Evolutionary conservation across 1,140 invertebrate genomes (phyloP).

Genomic region (Bombus consobrinus): DNA sequence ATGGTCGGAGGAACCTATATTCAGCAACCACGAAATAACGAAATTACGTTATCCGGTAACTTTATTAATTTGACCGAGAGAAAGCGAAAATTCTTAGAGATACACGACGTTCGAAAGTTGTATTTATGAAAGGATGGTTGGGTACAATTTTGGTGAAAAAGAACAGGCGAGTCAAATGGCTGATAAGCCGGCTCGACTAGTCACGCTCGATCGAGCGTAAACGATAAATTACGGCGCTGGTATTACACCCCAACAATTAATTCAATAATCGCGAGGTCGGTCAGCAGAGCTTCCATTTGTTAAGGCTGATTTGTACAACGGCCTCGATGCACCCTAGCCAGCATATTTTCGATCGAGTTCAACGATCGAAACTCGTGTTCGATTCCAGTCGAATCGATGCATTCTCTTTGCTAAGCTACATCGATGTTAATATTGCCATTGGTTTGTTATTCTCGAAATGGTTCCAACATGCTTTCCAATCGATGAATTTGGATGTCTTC

Average conservation of each 20-base stretch:
- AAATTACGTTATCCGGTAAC: no score
- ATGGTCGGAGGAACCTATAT: no score
- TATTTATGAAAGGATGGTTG: not conserved
- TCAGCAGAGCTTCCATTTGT: conserved; percentile 21
- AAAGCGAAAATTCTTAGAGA: not conserved
- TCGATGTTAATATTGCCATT: not conserved
- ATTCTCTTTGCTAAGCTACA: not conserved
- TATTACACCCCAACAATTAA: conserved; percentile 57
- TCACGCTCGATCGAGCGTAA: conserved; percentile 38
- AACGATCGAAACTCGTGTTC: not conserved
- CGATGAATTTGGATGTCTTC: not conserved
- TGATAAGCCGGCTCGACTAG: conserved; percentile 20
- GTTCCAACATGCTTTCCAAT: not conserved
- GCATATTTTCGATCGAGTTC: not conserved
- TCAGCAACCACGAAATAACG: no score
- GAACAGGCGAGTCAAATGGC: not conserved
- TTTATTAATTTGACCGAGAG: no score
- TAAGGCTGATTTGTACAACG: conserved; percentile 21
- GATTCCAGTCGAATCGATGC: not conserved
- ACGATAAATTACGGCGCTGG: conserved; percentile 33
- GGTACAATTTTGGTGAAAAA: not conserved
- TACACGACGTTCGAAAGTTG: not conserved
- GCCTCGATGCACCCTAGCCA: not conserved
- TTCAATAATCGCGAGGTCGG: conserved; percentile 39
- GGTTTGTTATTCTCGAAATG: not conserved